Evolutionary conservation across 2,797 vertebrate genomes (phyloP).

Genomic region (Xiphophorus birchmanni): DNA sequence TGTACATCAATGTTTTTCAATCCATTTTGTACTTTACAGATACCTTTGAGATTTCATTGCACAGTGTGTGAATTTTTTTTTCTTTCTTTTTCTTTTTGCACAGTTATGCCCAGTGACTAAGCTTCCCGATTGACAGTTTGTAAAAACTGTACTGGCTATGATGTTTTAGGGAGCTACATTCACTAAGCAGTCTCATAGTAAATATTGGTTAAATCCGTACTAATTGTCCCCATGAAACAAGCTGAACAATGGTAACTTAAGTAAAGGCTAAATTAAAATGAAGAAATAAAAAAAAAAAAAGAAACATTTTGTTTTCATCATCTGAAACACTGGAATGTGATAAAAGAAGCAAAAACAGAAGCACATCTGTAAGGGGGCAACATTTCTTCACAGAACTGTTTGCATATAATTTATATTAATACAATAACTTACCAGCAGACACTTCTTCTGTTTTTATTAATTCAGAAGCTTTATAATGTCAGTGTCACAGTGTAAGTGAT

Average conservation of each 20-base stretch:
- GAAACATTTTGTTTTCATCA: too few species aligned
- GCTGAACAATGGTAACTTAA: not conserved
- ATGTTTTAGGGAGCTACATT: not conserved
- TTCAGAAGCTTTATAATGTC: too few species aligned
- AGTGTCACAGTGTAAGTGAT: too few species aligned
- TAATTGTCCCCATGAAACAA: not conserved
- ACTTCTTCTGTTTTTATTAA: too few species aligned
- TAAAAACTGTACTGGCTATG: not conserved
- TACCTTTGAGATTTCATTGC: not conserved
- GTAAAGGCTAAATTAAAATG: too few species aligned
- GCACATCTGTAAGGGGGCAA: too few species aligned
- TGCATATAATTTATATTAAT: too few species aligned
- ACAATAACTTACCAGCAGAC: too few species aligned
- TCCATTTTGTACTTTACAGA: not conserved
- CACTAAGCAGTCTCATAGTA: not conserved
- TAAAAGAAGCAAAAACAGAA: too few species aligned
- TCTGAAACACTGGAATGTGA: too few species aligned
- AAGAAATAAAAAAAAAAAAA: too few species aligned
- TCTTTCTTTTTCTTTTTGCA: not conserved
- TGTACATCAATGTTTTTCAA: not conserved
- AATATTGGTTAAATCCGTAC: not conserved
- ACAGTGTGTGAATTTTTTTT: not conserved
- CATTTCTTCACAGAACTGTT: too few species aligned
- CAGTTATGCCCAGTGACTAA: not conserved
- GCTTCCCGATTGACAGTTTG: not conserved